phyloP scores from a whole-genome alignment of 2,797 vertebrate species.

The Bradypodion pumilum region DNA sequence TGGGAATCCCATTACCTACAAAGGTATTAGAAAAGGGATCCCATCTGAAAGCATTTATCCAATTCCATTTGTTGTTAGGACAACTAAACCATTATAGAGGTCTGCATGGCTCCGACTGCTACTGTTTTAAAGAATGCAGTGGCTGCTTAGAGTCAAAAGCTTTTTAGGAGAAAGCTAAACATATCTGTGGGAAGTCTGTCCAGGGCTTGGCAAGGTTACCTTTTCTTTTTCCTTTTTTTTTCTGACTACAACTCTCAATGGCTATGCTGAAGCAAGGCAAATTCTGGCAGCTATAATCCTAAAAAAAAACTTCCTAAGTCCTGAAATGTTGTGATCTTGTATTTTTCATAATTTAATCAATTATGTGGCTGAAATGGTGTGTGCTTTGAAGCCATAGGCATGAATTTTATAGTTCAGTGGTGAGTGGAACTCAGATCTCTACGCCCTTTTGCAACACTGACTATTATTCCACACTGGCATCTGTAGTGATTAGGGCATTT shows the following conservation, averaged over 20 bases:
- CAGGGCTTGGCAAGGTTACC: slow-evolving; percentile 2
- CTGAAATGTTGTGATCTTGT: no score
- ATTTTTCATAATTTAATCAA: slow-evolving; percentile 64
- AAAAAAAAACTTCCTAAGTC: no score
- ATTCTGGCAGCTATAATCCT: no score
- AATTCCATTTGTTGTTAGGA: slow-evolving; percentile 73
- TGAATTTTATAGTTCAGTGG: no score
- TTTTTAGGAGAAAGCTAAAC: slow-evolving; percentile 66
- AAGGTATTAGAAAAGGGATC: slow-evolving; percentile 72
- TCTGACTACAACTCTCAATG: no score
- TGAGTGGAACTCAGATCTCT: no score
- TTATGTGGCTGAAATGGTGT: slow-evolving; percentile 73
- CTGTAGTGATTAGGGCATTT: no score
- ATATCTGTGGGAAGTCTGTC: slow-evolving; percentile 66
- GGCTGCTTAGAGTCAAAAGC: slow-evolving; percentile 65
- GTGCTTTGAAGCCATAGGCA: no score
- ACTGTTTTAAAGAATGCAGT: slow-evolving; percentile 73
- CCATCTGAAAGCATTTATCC: slow-evolving; percentile 78
- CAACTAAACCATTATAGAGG: slow-evolving; percentile 69
- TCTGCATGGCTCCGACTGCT: slow-evolving; percentile 67
- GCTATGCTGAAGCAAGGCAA: no score
- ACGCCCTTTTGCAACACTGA: no score
- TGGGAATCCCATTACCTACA: slow-evolving; percentile 67
- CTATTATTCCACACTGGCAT: no score
- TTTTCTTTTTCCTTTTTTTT: no score